Conservation (phyloP, 2,113 vertebrate species). For the Equus przewalskii region DNA sequence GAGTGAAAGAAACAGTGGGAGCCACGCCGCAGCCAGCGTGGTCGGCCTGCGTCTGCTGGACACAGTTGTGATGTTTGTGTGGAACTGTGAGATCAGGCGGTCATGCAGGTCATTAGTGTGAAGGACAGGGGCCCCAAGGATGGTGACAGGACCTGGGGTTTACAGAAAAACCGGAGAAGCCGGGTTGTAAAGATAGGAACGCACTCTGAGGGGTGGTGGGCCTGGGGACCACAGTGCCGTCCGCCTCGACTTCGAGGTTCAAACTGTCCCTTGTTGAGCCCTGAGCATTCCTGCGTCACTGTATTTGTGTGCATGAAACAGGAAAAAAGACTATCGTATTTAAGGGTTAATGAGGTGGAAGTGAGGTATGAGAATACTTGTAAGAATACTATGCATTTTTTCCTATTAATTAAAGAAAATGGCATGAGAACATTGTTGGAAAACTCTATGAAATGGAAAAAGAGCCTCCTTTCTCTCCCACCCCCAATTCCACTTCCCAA, state of each 20-base stretch:
- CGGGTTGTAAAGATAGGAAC: background rate
- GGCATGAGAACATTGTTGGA: background rate
- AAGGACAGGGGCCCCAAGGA: background rate
- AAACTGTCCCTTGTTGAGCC: background rate
- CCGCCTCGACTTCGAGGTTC: background rate
- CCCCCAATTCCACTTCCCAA: background rate
- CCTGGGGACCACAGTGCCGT: background rate
- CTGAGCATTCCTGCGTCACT: background rate
- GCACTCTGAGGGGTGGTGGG: background rate
- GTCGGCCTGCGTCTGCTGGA: background rate
- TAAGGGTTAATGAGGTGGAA: conserved; percentile 11
- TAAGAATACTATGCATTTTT: background rate
- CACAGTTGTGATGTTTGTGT: background rate
- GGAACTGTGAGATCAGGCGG: background rate
- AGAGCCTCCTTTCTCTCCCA: background rate
- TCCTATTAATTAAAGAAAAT: background rate
- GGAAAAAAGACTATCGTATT: background rate
- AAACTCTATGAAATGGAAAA: conserved; percentile 40
- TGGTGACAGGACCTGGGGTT: background rate
- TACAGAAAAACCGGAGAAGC: background rate
- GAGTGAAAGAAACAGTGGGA: background rate
- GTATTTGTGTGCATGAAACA: background rate
- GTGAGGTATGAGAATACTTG: conserved; percentile 18
- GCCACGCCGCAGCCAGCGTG: background rate
- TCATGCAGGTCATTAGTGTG: background rate